Percentiles rank a stretch among this genome's conserved stretches.
These are phyloP conservation scores for Allygus modestus DNA, from an alignment of 2,888 invertebrate species.

Conservation along the genomic window DNA sequence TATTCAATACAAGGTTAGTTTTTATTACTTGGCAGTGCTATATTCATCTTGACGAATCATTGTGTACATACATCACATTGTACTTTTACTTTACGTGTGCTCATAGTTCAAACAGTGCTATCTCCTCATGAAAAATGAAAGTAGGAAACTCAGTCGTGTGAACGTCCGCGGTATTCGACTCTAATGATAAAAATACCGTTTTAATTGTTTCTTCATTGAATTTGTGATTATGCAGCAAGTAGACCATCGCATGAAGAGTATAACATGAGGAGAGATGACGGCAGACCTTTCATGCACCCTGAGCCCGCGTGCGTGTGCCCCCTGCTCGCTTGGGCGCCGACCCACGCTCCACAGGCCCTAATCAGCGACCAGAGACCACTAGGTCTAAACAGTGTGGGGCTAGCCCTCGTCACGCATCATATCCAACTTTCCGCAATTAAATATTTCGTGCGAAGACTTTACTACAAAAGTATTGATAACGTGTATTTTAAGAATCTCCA, in stretches of 20 bases:
- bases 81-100: too few species aligned
- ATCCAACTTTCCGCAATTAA: too few species aligned
- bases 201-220: slow-evolving; percentile 59
- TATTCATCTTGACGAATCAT: too few species aligned
- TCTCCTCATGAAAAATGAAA: slow-evolving; percentile 42
- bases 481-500: too few species aligned
- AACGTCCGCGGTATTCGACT: not conserved
- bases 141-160: slow-evolving; percentile 43
- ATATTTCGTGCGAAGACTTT: too few species aligned
- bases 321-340: not conserved
- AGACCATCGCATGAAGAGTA: slow-evolving; percentile 37
- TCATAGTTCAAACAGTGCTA: too few species aligned
- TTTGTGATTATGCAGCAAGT: slow-evolving; percentile 50
- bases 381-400: too few species aligned
- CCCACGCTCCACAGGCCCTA: not conserved
- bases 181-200: slow-evolving; percentile 58
- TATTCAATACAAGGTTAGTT: too few species aligned
- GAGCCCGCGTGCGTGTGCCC: slow-evolving; percentile 30
- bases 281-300: slow-evolving; percentile 24
- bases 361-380: not conserved
- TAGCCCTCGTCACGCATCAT: too few species aligned
- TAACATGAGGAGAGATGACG: slow-evolving; percentile 22
- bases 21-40: too few species aligned
- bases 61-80: too few species aligned
- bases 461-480: too few species aligned